Conservation (phyloP, 2,113 vertebrate species). For the Dicaeum eximium region DNA sequence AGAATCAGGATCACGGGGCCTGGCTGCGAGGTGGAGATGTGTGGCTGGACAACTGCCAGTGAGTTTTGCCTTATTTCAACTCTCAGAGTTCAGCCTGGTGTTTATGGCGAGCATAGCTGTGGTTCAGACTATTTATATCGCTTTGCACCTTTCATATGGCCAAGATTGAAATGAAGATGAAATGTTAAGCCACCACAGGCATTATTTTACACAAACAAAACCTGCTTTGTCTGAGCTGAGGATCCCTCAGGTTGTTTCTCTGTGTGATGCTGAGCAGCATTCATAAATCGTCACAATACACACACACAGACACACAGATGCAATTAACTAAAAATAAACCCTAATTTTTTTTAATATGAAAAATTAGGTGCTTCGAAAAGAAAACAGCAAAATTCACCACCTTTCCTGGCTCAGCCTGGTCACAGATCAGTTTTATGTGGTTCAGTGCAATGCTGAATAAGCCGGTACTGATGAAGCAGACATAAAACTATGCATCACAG, state of each 20-base stretch:
- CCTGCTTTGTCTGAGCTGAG: neutral
- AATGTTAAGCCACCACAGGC: neutral
- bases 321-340: neutral
- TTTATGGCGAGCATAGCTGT: conserved; percentile 33
- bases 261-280: neutral
- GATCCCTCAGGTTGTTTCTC: neutral
- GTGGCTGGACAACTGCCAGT: conserved; percentile 96
- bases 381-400: neutral
- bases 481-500: conserved; percentile 12
- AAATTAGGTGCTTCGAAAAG: neutral
- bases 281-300: neutral
- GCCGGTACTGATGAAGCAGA: conserved; percentile 5
- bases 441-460: conserved; percentile 41
- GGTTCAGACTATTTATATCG: conserved; percentile 25
- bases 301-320: neutral
- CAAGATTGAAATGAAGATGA: neutral
- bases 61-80: conserved; percentile 72
- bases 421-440: conserved; percentile 44
- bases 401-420: neutral
- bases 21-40: conserved; percentile 97
- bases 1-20: conserved; percentile 97
- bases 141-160: neutral
- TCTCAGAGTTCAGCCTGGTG: conserved; percentile 16
- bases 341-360: neutral
- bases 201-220: conserved; percentile 22